Base-by-base conservation (phyloP, 2,797 vertebrate genomes). In the Gambelia wislizenii region DNA sequence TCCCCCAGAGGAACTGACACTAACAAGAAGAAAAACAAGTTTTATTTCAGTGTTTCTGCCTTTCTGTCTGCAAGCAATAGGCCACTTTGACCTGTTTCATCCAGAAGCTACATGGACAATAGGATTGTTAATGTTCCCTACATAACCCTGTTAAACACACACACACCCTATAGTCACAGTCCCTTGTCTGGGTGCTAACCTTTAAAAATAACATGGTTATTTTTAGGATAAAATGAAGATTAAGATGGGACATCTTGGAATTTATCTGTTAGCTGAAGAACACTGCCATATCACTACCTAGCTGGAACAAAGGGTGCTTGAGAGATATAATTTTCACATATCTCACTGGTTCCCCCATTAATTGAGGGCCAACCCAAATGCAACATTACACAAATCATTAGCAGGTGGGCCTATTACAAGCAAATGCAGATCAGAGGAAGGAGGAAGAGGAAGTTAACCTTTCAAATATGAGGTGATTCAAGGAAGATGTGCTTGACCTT, bases 1-100 rank as follows among this genome's bases (percentile, higher is more conserved):
- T 6, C 16, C 20, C 36, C 52, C 36, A 59, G 47, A 88, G 84
- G 76, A 88, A 49, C 0, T 70, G 87, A 81, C 8, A 87, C 36
- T 0, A 0, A 0, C 1, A 83, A 56, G 36, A 85, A 90, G 74
- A 77, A 88, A 76, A 80, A 33, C 22, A 89, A 8, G 10, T 76
- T 84, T 90, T 79, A 49, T 75, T 2, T 30, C 87, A 2, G 6
- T 56, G 83, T 87, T 84, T 27, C 67, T 25, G 84, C 84, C 49
- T 4, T 1, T 44, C 2, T 86, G 27, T 2, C 33, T 75, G 4
- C 30, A 27, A 14, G 36, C 86, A n/a, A 87, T 89, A 77, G 67
- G 80, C 10, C 1, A 56, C 2, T 90, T 84, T 25, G 89, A 81
- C 36, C 33, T 72, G 12, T 81, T 2, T 5, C 83, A 6, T 36